Evolutionary conservation across 2,797 vertebrate species (phyloP).

Genomic region (Anas bernieri): DNA sequence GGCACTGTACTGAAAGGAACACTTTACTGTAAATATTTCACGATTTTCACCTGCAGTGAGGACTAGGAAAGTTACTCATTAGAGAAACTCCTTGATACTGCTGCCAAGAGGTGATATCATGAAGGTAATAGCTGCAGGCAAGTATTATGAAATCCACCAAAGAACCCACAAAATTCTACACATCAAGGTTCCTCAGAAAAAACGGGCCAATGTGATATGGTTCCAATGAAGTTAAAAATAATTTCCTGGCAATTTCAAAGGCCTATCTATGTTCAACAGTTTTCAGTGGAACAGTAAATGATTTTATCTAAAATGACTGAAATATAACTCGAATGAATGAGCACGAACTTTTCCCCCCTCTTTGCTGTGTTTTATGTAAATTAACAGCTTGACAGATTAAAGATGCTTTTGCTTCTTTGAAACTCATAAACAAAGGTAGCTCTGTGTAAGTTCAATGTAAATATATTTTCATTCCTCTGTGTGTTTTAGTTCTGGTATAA

Average conservation of each 20-base stretch:
- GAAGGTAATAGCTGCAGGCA: slow-evolving; percentile 49
- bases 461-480: slow-evolving; percentile 44
- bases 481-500: not conserved
- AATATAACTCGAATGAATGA: slow-evolving; percentile 43
- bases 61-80: slow-evolving; percentile 37
- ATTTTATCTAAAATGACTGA: slow-evolving; percentile 54
- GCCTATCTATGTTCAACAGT: not conserved
- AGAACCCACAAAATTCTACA: slow-evolving; percentile 39
- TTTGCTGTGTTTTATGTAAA: slow-evolving; percentile 43
- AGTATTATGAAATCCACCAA: slow-evolving; percentile 25
- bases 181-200: slow-evolving; percentile 38
- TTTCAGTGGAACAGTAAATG: slow-evolving; percentile 34
- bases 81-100: slow-evolving; percentile 46
- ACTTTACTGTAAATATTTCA: slow-evolving; percentile 56
- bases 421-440: slow-evolving; percentile 44
- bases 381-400: slow-evolving; percentile 39
- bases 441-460: slow-evolving; percentile 40
- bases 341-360: not conserved
- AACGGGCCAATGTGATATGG: not conserved
- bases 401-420: slow-evolving; percentile 27
- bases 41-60: slow-evolving; percentile 34
- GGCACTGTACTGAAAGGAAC: not conserved
- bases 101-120: slow-evolving; percentile 57
- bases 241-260: slow-evolving; percentile 43
- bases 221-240: slow-evolving; percentile 63